Conservation (phyloP, 2,888 invertebrate species). For the Athrips mouffetella region DNA sequence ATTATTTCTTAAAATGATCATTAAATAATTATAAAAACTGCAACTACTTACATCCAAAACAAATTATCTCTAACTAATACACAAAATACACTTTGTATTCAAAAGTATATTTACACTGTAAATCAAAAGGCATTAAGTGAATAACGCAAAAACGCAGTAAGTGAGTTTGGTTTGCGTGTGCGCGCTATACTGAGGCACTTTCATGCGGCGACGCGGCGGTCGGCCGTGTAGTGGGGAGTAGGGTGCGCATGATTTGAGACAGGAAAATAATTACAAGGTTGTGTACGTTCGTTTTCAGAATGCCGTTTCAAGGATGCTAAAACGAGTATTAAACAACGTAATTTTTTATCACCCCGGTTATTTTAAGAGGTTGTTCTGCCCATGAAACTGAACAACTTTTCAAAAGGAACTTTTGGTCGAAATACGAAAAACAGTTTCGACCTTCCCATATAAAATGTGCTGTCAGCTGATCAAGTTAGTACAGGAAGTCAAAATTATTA, state of each 20-base stretch:
- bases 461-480: no score
- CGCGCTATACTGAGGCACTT: slow-evolving; percentile 18
- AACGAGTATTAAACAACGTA: no score
- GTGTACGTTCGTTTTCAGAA: not conserved
- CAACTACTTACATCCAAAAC: not conserved
- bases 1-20: not conserved
- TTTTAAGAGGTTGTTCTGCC: no score
- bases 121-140: not conserved
- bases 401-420: no score
- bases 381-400: no score
- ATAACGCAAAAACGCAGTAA: slow-evolving; percentile 6
- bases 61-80: not conserved
- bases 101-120: not conserved
- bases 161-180: slow-evolving; percentile 11
- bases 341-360: no score
- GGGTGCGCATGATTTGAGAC: not conserved
- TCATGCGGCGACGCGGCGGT: slow-evolving; percentile 9
- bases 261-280: not conserved
- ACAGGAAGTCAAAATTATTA: no score
- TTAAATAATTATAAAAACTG: no score
- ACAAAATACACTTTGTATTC: not conserved
- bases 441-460: no score
- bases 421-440: no score
- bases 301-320: not conserved
- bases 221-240: not conserved